A percentile compares a stretch with the other conserved stretches of the same genome.
Conservation (phyloP, 2,113 vertebrate genomes). For the Neogobius melanostomus region DNA sequence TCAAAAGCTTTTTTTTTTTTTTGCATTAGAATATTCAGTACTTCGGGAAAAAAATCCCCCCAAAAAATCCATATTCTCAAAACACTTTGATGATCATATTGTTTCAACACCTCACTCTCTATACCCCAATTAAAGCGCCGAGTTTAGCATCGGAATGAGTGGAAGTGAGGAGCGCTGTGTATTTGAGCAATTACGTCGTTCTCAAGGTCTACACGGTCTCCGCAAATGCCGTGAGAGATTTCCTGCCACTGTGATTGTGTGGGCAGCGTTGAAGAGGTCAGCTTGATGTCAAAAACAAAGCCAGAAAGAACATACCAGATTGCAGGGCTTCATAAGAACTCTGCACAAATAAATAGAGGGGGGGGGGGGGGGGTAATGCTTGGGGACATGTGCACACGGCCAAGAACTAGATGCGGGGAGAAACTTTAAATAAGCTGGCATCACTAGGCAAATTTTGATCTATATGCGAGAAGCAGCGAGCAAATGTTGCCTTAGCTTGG, state of each 20-base stretch:
- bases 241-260: constrained; percentile 47
- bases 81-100: neutral
- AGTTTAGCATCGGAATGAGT: constrained; percentile 7
- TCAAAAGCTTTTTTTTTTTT: too few relatives aligned
- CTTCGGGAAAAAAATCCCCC: neutral
- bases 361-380: constrained; percentile 3
- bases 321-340: constrained; percentile 22
- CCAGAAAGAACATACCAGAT: constrained; percentile 21
- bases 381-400: constrained; percentile 19
- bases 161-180: constrained; percentile 20
- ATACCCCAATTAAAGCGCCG: constrained; percentile 7
- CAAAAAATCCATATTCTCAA: neutral
- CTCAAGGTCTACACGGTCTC: constrained; percentile 37
- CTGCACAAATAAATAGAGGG: neutral
- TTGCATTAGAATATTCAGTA: neutral
- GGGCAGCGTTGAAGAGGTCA: constrained; percentile 28
- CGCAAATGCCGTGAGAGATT: constrained; percentile 33
- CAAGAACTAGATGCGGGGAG: constrained; percentile 21
- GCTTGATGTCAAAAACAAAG: constrained; percentile 31
- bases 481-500: constrained; percentile 23
- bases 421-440: constrained; percentile 44
- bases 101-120: neutral
- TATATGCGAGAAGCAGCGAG: constrained; percentile 26
- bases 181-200: constrained; percentile 40
- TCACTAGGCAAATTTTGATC: constrained; percentile 45